Base-by-base conservation (phyloP, 2,797 vertebrate genomes). In the Esox lucius region DNA sequence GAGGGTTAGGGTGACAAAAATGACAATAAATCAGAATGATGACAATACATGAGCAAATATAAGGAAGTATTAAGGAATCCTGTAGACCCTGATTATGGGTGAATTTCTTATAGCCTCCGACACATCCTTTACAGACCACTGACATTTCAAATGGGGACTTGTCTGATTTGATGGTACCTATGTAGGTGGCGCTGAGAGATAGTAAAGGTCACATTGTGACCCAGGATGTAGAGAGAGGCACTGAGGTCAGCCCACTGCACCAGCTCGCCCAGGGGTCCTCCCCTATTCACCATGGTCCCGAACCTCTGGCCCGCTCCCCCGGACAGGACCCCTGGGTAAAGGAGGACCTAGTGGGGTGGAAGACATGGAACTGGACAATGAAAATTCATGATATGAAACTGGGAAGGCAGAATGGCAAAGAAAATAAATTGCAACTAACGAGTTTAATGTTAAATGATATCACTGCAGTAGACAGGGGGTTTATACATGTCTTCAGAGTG, bases 231-330 rank as follows among this genome's bases (percentile, higher is more conserved):
- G 62, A 94, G 82, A 66, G 90, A 87, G 71, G 89, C 88, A 1
- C 89, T 78, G 67, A 93, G 87, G 82, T 94, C 93, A 1, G 92
- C 91, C 93, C 93, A 94, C 83, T 94, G 93, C 62, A 94, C 93
- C 81, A 94, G 86, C 81, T 94, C 93, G 17, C 93, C 93, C 0
- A 93, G 81, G 39, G 93, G 93, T 68, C 93, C 93, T 0, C 92
- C 93, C 75, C 69, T 81, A 15, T 91, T 85, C 80, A 93, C 89
- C 86, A 91, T 91, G 49, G 88, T 80, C 65, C 87, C 87, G 67
- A 93, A 93, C 48, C n/a, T 78, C 80, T 88, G 88, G 28, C 91
- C 92, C 4, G 62, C 82, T 11, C 31, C 76, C 13, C 91, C 92
- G 11, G 90, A 81, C 39, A 94, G 79, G 8, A 89, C 85, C 0